Evolutionary conservation across 2,888 invertebrate genomes (phyloP), one percentile per base, ranked within the genome.

Genomic region (Thalpophila matura): DNA sequence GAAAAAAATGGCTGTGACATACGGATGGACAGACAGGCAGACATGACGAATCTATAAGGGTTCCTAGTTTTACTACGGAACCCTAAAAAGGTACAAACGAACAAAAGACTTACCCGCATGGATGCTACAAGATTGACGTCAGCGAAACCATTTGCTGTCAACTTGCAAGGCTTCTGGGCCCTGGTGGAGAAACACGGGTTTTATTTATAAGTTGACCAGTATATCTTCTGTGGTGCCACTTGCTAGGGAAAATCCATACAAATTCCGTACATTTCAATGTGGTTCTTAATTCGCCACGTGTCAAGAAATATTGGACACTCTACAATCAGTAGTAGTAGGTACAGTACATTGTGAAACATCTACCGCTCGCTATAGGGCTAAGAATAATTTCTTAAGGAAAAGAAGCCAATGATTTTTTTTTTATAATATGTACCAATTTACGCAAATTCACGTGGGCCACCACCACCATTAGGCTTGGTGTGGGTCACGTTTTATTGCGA

Each of bases 111-210:
- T 62, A 76, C 73, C 27, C 63, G 77, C 63, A 79, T 82, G 59
- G 76, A 77, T 7, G 79, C 67, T 42, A 26, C 51, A 1, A 79
- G 58, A 55, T 80, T 80, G 38, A 83, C 73, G 42, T 80, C 81
- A 45, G 77, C 78, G 31, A 37, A 54, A 46, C 42, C 31, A 6
- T 40, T 18, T 27, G 38, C 27, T 6, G 7, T 40, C 16, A 75
- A 80, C 24, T 79, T 76, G n/a, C 68, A 61, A 40, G 80, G 81
- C 0, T 80, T 79, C 55, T 64, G 9, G 4, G n/a, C 20, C 4
- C 12, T 22, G 10, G 12, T 12, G 31, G 10, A 37, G 22, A 35
- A 20, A 27, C 29, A 45, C 14, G 37, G 35, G 27, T 16, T 43
- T n/a, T n/a, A 20, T 49, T 42, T 20, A 18, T 45, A 27, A 1